These are phyloP conservation scores for Lasiommata megera DNA, from an alignment of 2,888 invertebrate species.

Conservation along the genomic window DNA sequence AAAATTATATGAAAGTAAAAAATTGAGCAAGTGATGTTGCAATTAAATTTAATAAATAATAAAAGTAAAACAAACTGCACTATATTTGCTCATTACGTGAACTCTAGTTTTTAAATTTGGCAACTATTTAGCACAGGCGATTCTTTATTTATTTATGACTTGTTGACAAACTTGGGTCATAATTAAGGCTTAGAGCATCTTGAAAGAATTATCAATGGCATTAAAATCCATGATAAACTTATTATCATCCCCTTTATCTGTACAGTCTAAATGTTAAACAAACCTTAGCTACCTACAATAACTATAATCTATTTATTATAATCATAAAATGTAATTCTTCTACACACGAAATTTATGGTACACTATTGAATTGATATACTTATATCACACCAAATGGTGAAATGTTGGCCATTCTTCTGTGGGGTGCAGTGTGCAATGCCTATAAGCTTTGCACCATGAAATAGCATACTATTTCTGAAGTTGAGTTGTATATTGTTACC, in stretches of 20 bases:
- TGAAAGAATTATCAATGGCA: constrained; percentile 6
- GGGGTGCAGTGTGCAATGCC: too few species aligned
- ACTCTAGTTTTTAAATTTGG: not conserved
- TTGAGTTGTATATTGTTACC: too few species aligned
- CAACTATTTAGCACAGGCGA: not conserved
- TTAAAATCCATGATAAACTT: constrained; percentile 1
- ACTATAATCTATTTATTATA: not conserved
- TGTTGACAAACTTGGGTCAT: not conserved
- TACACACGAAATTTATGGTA: not conserved
- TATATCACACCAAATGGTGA: too few species aligned
- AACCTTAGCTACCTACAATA: not conserved
- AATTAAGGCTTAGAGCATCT: not conserved
- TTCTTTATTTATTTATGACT: not conserved
- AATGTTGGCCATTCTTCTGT: too few species aligned
- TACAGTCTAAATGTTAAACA: not conserved
- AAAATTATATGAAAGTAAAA: not conserved
- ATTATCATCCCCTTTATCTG: not conserved
- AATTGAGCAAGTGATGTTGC: not conserved
- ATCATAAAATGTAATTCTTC: not conserved
- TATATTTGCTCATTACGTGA: not conserved
- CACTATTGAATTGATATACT: too few species aligned
- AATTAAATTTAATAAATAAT: not conserved
- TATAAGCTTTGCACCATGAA: too few species aligned
- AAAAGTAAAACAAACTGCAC: not conserved
- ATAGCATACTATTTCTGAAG: too few species aligned